These are phyloP conservation scores for Malurus cyaneus DNA, from an alignment of 2,113 vertebrate genomes.

Conservation along the genomic window DNA sequence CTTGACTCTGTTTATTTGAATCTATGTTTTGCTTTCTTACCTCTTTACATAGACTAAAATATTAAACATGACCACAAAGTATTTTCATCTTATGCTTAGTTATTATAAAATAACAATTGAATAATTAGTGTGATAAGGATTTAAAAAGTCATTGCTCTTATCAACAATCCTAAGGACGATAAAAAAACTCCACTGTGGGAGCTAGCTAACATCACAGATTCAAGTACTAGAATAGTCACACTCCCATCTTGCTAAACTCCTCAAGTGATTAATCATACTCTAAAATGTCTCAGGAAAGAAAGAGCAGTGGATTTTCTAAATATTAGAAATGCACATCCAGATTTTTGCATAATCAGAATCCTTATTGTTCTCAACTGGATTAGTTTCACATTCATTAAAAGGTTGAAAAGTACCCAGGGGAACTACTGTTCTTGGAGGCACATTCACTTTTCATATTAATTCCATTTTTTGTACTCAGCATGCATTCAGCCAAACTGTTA, in stretches of 20 bases:
- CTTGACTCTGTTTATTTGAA: not conserved
- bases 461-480: conserved; percentile 55
- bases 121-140: not conserved
- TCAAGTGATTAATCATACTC: not conserved
- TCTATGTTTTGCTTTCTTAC: not conserved
- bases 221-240: not conserved
- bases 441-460: conserved; percentile 27
- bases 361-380: not conserved
- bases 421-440: conserved; percentile 7
- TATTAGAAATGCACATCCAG: not conserved
- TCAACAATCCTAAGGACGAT: not conserved
- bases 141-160: not conserved
- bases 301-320: not conserved
- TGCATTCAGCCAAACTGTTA: conserved; percentile 41
- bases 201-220: not conserved
- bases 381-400: not conserved
- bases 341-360: not conserved
- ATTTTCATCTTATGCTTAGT: not conserved
- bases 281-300: conserved; percentile 1
- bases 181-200: not conserved
- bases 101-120: not conserved
- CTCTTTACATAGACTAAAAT: not conserved
- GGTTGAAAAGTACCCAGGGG: not conserved
- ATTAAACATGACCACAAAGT: not conserved
- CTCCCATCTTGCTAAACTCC: not conserved